Evolutionary conservation across 2,888 invertebrate species (phyloP).

Genomic region (Masnerella sp.): DNA sequence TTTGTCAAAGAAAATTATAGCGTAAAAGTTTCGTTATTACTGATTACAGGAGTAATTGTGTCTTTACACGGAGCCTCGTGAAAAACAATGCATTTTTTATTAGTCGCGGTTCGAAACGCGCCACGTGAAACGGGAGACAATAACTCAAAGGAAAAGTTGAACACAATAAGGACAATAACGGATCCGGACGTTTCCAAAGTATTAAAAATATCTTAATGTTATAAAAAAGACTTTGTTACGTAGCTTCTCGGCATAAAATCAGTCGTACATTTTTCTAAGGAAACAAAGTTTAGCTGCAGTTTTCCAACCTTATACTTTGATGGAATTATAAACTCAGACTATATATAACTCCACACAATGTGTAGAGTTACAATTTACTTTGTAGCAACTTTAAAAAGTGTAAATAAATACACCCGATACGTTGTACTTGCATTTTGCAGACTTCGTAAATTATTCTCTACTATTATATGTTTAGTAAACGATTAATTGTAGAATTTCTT

Average conservation of each 20-base stretch:
- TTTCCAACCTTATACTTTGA: constrained; percentile 5
- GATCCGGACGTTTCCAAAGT: background rate
- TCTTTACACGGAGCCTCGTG: no score
- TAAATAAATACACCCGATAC: no score
- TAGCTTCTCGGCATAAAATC: background rate
- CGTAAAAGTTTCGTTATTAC: no score
- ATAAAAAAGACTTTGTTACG: background rate
- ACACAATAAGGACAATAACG: background rate
- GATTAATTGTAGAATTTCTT: no score
- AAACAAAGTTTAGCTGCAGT: constrained; percentile 4
- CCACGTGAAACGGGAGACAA: no score
- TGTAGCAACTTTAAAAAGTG: constrained; percentile 7
- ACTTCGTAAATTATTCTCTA: no score
- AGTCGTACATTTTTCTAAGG: background rate
- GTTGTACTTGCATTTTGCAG: no score
- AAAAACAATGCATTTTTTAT: no score
- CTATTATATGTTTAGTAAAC: no score
- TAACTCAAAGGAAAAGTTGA: background rate
- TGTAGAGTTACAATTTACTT: background rate
- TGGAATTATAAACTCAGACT: constrained; percentile 5
- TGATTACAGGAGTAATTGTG: no score
- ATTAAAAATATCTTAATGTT: background rate
- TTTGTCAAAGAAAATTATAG: no score
- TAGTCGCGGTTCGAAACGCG: no score
- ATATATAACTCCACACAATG: background rate